phyloP scores from a whole-genome alignment of 2,888 invertebrate genomes.

The Anthoptus insignis region DNA sequence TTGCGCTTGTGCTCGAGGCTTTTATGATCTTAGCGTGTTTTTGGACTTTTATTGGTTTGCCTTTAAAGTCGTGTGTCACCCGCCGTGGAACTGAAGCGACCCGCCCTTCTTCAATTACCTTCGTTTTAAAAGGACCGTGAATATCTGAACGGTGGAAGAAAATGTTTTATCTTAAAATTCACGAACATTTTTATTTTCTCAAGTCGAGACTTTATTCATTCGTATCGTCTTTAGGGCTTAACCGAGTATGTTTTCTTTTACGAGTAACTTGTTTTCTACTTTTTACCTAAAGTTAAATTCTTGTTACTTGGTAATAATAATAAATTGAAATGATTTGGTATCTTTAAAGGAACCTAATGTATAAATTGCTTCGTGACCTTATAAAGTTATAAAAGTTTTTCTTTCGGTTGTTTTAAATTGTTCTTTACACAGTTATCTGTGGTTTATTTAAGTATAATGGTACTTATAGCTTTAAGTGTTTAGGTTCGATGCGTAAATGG shows the following conservation, averaged over 20 bases:
- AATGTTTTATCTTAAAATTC: conserved; percentile 4
- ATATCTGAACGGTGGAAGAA: neutral
- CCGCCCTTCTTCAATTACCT: neutral
- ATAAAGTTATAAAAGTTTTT: too few species aligned
- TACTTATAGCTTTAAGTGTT: too few species aligned
- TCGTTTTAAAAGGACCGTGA: conserved; percentile 1
- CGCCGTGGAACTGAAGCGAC: neutral
- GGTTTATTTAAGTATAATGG: too few species aligned
- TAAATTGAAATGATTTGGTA: neutral
- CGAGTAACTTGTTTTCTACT: too few species aligned
- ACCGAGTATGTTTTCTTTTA: neutral
- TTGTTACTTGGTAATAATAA: neutral
- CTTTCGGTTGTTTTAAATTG: too few species aligned
- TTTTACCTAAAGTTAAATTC: neutral
- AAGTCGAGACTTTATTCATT: conserved; percentile 2
- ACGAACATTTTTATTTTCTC: conserved; percentile 2
- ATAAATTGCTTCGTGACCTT: too few species aligned
- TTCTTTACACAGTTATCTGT: too few species aligned
- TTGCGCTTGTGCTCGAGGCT: too few species aligned
- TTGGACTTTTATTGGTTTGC: too few species aligned
- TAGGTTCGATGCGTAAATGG: too few species aligned
- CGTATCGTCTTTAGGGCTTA: neutral
- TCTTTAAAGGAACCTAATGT: neutral
- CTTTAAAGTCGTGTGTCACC: conserved; percentile 1
- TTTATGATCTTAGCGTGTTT: too few species aligned